Base-by-base conservation (phyloP, 1,140 invertebrate species). In the Sinonovacula constricta region DNA sequence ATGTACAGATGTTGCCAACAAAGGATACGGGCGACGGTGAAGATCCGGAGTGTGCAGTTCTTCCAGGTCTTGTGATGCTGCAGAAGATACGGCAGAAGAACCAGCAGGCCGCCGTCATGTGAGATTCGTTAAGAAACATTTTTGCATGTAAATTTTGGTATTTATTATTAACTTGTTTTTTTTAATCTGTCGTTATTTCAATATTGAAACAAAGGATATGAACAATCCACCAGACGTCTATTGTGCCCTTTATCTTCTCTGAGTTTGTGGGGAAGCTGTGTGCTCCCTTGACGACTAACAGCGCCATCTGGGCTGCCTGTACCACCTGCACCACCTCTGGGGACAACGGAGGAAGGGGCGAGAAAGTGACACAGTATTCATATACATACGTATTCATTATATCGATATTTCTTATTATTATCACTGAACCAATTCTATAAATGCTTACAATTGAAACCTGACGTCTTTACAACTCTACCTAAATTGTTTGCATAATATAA, bases 141-240 rank as follows among this genome's bases (percentile, higher is more conserved):
- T 54, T 30, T 79, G n/a, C n/a, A n/a, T n/a, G n/a, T n/a, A n/a
- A n/a, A n/a, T n/a, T n/a, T n/a, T n/a, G n/a, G n/a, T n/a, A n/a
- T n/a, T n/a, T n/a, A n/a, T n/a, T n/a, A n/a, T n/a, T n/a, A n/a
- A n/a, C n/a, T n/a, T n/a, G n/a, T n/a, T n/a, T n/a, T n/a, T n/a
- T n/a, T n/a, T n/a, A n/a, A n/a, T n/a, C n/a, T n/a, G n/a, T n/a
- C n/a, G n/a, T n/a, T n/a, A n/a, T n/a, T n/a, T n/a, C n/a, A n/a
- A n/a, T n/a, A n/a, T n/a, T n/a, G n/a, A n/a, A n/a, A n/a, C n/a
- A n/a, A 86, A 88, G 85, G 86, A 88, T 89, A 89, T 90, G 97
- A 0, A 99, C 97, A 82, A 99, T 98, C 98, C 98, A 99, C 98
- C 98, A 99, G 63, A 99, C 95, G 90, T 99, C 98, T 87, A 99